Base-by-base conservation (phyloP, 2,888 invertebrate genomes). In the Myopa tessellatipennis region DNA sequence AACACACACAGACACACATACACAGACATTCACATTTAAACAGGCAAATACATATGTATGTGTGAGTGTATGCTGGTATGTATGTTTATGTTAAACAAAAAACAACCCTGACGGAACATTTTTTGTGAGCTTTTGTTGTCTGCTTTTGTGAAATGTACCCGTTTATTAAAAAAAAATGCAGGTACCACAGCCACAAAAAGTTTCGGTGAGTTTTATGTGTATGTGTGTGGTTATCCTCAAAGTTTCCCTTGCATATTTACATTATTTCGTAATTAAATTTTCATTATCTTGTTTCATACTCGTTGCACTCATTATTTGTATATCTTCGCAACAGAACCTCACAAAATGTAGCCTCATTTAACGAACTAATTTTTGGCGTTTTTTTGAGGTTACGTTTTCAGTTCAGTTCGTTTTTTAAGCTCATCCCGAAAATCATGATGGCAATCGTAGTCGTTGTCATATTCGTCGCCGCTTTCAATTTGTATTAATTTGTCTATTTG, bases 71-170 rank as follows among this genome's bases (percentile, higher is more conserved):
- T 55, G 14, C n/a, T 8, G 3, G 14, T 4, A 55, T 55, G 6
- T 2, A 26, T 45, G 45, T 45, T 45, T 45, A 45, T 45, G 3
- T 45, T 45, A 45, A 45, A 45, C 45, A 45, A 45, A 26, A 6
- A 45, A 55, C 55, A 55, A 55, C 4, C 5, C 55, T n/a, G n/a
- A 55, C 8, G 5, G 55, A 55, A 55, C 52, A 26, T 52, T 69
- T 69, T 16, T 50, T 50, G 26, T 50, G 18, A 18, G 50, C 52
- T 69, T 16, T 40, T 8, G 26, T 26, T 26, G 26, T 26, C 26
- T 26, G 26, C 26, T 26, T 26, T 26, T 26, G 8, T n/a, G 40
- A 60, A 16, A 73, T 81, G 83, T 78, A 82, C 80, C 65, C 58
- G 74, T 74, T 70, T 77, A 78, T 78, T 71, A 67, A 75, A 78